phyloP scores from a whole-genome alignment of 2,888 invertebrate genomes.

The Spicauda simplicius region DNA sequence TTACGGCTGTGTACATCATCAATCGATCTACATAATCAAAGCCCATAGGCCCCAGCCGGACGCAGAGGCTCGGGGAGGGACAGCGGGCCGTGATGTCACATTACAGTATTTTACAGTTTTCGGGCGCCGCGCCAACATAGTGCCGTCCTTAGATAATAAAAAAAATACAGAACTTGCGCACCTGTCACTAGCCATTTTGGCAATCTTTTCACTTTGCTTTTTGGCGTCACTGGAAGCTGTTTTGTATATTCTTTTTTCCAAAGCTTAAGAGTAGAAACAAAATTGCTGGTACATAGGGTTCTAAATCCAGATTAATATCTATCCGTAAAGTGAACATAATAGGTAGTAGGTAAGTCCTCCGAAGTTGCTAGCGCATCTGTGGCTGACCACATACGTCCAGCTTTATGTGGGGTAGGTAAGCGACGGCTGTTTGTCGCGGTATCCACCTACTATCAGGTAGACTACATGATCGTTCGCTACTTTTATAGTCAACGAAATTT shows the following conservation, averaged over 20 bases:
- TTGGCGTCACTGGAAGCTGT: not conserved
- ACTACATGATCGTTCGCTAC: too few relatives aligned
- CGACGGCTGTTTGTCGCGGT: too few relatives aligned
- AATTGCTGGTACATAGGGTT: too few relatives aligned
- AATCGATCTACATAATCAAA: not conserved
- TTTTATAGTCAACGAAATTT: too few relatives aligned
- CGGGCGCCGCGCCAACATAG: slow-evolving; percentile 38
- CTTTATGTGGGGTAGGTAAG: too few relatives aligned
- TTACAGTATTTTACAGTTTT: slow-evolving; percentile 24
- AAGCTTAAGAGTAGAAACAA: too few relatives aligned
- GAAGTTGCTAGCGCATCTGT: too few relatives aligned
- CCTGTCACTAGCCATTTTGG: not conserved
- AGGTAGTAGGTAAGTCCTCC: too few relatives aligned
- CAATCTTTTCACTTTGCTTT: not conserved
- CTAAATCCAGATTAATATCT: not conserved
- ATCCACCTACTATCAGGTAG: too few relatives aligned
- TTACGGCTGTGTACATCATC: not conserved
- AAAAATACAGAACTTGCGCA: not conserved
- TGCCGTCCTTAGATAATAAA: slow-evolving; percentile 2
- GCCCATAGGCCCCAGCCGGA: not conserved
- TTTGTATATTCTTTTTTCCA: too few relatives aligned
- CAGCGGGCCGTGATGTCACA: slow-evolving; percentile 22
- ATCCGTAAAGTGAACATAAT: too few relatives aligned
- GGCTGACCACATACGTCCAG: too few relatives aligned
- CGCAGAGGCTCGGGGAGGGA: not conserved